These are phyloP conservation scores for Zygogramma bicolorata DNA, from an alignment of 2,888 invertebrate species.

Conservation along the genomic window DNA sequence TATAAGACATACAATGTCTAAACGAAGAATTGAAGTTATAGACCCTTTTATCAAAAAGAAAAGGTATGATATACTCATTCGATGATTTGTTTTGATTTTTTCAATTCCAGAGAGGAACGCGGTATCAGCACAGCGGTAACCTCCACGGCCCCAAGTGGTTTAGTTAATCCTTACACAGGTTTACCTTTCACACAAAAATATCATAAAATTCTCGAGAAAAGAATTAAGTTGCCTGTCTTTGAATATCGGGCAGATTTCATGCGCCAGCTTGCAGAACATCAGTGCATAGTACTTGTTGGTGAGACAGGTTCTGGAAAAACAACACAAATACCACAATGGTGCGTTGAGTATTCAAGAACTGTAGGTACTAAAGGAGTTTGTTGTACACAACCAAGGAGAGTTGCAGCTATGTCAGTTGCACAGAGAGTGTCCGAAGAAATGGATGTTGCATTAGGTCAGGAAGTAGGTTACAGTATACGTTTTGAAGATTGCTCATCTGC, in stretches of 20 bases:
- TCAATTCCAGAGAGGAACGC: slow-evolving; percentile 70
- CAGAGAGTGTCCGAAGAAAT: slow-evolving; percentile 99
- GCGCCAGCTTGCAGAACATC: slow-evolving; percentile 91
- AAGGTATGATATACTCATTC: slow-evolving; percentile 69
- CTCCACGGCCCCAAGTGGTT: slow-evolving; percentile 64
- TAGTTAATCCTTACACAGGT: slow-evolving; percentile 84
- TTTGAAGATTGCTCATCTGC: slow-evolving; percentile 98
- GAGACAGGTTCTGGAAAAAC: slow-evolving; percentile 99
- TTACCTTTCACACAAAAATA: slow-evolving; percentile 90
- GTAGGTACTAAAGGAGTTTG: slow-evolving; percentile 85
- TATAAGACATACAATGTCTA: slow-evolving; percentile 80
- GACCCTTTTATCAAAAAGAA: slow-evolving; percentile 85
- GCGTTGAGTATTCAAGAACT: slow-evolving; percentile 79
- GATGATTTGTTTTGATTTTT: slow-evolving; percentile 14
- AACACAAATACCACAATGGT: slow-evolving; percentile 99
- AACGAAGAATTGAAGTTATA: slow-evolving; percentile 87
- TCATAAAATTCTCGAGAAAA: slow-evolving; percentile 88
- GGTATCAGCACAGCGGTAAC: slow-evolving; percentile 62
- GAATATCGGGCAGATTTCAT: slow-evolving; percentile 98
- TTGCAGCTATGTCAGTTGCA: slow-evolving; percentile 99
- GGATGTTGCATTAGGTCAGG: slow-evolving; percentile 93
- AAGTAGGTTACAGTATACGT: slow-evolving; percentile 97
- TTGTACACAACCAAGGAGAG: slow-evolving; percentile 96
- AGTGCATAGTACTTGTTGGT: slow-evolving; percentile 96
- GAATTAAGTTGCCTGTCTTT: slow-evolving; percentile 95